Base-by-base conservation (phyloP, 2,888 invertebrate species). In the Microplitis manilae region DNA sequence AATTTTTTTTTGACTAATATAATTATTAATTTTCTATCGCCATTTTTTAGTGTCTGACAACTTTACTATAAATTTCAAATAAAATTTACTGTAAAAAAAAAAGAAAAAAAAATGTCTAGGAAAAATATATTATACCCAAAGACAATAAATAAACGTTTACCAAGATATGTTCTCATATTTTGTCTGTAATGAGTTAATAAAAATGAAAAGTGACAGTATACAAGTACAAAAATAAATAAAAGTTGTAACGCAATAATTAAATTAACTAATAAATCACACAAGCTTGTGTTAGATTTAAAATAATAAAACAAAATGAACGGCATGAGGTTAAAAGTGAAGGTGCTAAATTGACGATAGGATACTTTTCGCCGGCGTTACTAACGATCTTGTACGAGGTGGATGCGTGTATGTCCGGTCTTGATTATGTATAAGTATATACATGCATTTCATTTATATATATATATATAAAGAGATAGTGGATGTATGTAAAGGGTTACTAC, bases 371-470 rank as follows among this genome's bases (percentile, higher is more conserved):
- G 76, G 77, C 67, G 50, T 61, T 74, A 81, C 86, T 86, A 87
- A 87, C 87, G 87, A 87, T 87, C 86, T 86, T 84, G 85, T 84
- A 84, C 82, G 81, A 81, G 80, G 73, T 73, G 41, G 67, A 75
- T 64, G 62, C 64, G 68, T 75, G 61, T 77, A 73, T 78, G 76
- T 77, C 68, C 78, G 76, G 76, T 78, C 77, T 79, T 77, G 74
- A 78, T 75, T 79, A 77, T 77, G 77, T 69, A 70, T 67, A 40
- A 38, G 6, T 8, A 15, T 59, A 76, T 67, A 59, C 20, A 61
- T 15, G 39, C 65, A 8, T 41, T 2, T 64, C 4, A 59, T 9
- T 7, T 59, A 30, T 30, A 30, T 30, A 30, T 30, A 30, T 30
- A 30, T 30, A 30, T 30, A 30, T 30, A 30, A 30, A 30, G 30